Conservation (phyloP, 1,140 invertebrate species). For the Rhopalosiphum padi region DNA sequence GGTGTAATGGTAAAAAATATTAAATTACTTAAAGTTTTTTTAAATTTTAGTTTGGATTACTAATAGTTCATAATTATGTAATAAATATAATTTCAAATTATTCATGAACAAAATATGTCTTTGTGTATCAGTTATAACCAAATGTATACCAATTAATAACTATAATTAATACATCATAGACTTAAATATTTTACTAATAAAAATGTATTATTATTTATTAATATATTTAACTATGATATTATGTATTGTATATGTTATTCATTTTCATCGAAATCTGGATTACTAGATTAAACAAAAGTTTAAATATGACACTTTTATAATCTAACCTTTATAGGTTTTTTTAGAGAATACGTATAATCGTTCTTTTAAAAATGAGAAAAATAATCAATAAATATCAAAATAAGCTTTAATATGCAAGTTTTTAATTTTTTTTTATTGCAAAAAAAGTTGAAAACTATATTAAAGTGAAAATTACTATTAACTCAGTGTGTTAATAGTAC, state of each 20-base stretch:
- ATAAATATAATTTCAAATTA: neutral
- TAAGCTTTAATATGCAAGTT: no score
- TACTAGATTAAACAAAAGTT: neutral
- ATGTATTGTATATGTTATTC: no score
- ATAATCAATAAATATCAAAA: no score
- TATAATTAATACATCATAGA: neutral
- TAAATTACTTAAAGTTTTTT: neutral
- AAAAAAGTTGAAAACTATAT: neutral
- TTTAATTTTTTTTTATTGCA: neutral
- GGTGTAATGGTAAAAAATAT: neutral
- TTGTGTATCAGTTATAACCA: neutral
- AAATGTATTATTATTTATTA: neutral
- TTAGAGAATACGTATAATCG: no score
- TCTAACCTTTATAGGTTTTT: no score
- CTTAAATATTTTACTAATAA: neutral
- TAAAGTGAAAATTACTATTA: neutral
- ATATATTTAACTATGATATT: neutral
- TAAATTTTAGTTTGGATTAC: neutral
- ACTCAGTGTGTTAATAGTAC: no score
- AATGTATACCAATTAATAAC: neutral
- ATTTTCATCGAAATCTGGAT: neutral
- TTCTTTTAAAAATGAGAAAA: no score
- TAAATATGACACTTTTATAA: no score
- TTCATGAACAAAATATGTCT: neutral
- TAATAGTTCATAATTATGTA: neutral